phyloP scores from a whole-genome alignment of 2,888 invertebrate species.

The Lithophane socia region DNA sequence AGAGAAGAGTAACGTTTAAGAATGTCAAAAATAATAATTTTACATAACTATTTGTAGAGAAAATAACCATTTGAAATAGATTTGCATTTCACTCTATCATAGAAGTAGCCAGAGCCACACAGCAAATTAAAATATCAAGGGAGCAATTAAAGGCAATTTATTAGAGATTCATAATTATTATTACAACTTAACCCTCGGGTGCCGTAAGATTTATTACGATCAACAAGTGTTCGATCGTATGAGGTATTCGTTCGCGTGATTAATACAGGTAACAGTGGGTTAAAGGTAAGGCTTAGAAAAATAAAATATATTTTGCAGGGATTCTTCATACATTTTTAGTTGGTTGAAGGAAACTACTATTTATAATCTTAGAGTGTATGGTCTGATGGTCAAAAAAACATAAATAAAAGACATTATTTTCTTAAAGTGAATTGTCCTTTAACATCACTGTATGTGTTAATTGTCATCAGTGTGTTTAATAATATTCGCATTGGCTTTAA shows the following conservation, averaged over 20 bases:
- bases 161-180: conserved; percentile 62
- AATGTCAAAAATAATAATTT: neutral
- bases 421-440: neutral
- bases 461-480: conserved; percentile 1
- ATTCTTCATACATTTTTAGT: neutral
- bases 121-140: conserved; percentile 59
- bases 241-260: conserved; percentile 43
- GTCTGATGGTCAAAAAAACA: neutral
- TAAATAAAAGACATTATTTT: neutral
- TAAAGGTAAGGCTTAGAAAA: conserved; percentile 36
- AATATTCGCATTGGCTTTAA: conserved; percentile 44
- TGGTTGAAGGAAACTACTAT: too few species aligned
- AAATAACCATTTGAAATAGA: conserved; percentile 8
- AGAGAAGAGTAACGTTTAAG: neutral
- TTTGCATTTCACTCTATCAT: neutral
- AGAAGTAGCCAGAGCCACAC: conserved; percentile 13
- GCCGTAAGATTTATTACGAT: conserved; percentile 60
- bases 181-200: conserved; percentile 47
- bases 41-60: neutral
- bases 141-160: conserved; percentile 65
- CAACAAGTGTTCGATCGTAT: conserved; percentile 63
- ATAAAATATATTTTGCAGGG: neutral
- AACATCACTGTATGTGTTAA: conserved; percentile 11
- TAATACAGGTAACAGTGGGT: conserved; percentile 22
- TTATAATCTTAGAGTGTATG: too few species aligned